phyloP scores from a whole-genome alignment of 2,888 invertebrate species.

The Leptinotarsa rubiginosa region DNA sequence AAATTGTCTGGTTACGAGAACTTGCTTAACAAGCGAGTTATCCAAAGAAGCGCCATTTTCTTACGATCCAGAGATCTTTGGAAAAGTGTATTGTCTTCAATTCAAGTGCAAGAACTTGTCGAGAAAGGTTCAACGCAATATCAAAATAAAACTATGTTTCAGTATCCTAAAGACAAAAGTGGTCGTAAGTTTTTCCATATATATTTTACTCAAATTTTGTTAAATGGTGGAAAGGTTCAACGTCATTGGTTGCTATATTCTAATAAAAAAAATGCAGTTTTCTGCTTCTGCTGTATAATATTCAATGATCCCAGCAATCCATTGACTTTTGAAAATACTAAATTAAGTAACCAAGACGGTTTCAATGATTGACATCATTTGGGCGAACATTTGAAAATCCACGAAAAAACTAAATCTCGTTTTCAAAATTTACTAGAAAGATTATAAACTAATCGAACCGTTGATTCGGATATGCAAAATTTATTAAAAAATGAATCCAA shows the following conservation, averaged over 20 bases:
- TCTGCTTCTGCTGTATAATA: conserved; percentile 12
- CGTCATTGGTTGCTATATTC: conserved; percentile 13
- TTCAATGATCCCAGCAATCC: neutral
- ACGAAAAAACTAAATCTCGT: neutral
- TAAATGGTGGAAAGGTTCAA: conserved; percentile 16
- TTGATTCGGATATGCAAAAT: neutral
- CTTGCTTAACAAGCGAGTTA: too few species aligned
- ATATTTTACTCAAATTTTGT: neutral
- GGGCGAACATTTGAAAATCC: too few species aligned
- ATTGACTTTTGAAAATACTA: too few species aligned
- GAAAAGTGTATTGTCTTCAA: conserved; percentile 1
- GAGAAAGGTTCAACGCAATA: neutral
- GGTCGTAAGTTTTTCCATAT: neutral
- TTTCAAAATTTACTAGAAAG: neutral
- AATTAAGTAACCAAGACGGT: too few species aligned
- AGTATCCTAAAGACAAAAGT: neutral
- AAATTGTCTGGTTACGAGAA: too few species aligned
- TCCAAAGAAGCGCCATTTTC: neutral
- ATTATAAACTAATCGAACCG: neutral
- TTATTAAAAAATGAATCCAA: neutral
- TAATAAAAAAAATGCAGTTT: conserved; percentile 6
- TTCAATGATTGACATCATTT: too few species aligned
- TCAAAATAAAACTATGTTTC: neutral
- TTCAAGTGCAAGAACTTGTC: neutral
- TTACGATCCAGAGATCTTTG: conserved; percentile 5